phyloP scores from a whole-genome alignment of 2,888 invertebrate species.

The Xestia ashworthii region DNA sequence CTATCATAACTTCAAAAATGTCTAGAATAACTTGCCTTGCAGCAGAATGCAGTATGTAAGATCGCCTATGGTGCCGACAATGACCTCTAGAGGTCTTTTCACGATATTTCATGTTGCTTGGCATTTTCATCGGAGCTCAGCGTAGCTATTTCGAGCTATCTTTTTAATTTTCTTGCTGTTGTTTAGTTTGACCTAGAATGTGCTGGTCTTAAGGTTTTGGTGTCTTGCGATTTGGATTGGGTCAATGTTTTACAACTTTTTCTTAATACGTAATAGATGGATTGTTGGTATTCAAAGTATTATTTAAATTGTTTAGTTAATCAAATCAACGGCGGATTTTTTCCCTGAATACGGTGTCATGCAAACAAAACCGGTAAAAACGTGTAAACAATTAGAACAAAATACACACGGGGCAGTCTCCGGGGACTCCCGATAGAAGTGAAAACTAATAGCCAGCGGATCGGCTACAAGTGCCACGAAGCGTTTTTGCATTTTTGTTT shows the following conservation, averaged over 20 bases:
- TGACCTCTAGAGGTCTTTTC: conserved; percentile 61
- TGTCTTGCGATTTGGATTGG: background rate
- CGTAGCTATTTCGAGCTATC: conserved; percentile 46
- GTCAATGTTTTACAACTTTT: background rate
- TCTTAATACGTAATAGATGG: background rate
- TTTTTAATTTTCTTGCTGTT: conserved; percentile 46
- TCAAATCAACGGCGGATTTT: background rate
- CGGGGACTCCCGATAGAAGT: too few relatives aligned
- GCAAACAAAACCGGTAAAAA: background rate
- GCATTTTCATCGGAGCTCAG: conserved; percentile 63
- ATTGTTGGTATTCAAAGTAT: background rate
- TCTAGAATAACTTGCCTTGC: conserved; percentile 55
- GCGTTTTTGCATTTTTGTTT: too few relatives aligned
- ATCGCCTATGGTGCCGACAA: conserved; percentile 53
- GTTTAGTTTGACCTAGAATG: conserved; percentile 26
- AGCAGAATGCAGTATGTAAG: conserved; percentile 57
- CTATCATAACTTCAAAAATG: conserved; percentile 46
- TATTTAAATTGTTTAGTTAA: background rate
- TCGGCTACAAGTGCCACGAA: too few relatives aligned
- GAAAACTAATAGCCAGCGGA: too few relatives aligned
- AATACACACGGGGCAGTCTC: too few relatives aligned
- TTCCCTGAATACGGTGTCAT: background rate
- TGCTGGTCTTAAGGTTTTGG: conserved; percentile 11
- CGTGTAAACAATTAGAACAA: too few relatives aligned
- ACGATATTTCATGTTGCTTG: conserved; percentile 62